Evolutionary conservation across 2,888 invertebrate species (phyloP).

Genomic region (Plagiodera versicolora): DNA sequence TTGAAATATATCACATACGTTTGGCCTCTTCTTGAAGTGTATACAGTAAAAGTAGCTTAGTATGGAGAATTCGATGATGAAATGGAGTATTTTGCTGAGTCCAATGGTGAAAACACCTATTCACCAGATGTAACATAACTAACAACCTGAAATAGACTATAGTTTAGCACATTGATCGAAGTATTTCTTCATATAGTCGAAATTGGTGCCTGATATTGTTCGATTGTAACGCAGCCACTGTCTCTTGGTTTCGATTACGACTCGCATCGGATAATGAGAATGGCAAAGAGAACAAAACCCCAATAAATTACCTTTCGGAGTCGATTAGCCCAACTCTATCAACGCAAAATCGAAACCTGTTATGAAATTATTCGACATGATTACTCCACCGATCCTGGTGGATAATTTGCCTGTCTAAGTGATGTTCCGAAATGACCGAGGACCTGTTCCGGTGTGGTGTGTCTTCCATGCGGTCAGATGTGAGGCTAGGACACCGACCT

Average conservation of each 20-base stretch:
- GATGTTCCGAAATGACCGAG: conserved; percentile 33
- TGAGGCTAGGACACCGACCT: conserved; percentile 16
- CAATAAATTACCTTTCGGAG: conserved; percentile 52
- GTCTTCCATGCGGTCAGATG: conserved; percentile 19
- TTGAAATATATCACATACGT: too few species aligned
- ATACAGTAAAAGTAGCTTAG: too few species aligned
- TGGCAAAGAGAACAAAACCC: conserved; percentile 53
- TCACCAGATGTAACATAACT: too few species aligned
- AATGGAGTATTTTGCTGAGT: too few species aligned
- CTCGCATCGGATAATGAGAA: conserved; percentile 48
- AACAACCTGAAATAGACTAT: too few species aligned
- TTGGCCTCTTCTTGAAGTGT: too few species aligned
- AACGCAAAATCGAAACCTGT: conserved; percentile 55
- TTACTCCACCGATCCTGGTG: conserved; percentile 49
- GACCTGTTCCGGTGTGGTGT: conserved; percentile 15
- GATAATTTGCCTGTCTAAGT: conserved; percentile 52
- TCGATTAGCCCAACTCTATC: conserved; percentile 55
- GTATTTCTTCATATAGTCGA: too few species aligned
- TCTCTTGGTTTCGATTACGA: conserved; percentile 13
- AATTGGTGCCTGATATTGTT: background rate
- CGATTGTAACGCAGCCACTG: background rate
- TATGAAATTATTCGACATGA: conserved; percentile 54
- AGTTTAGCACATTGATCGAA: too few species aligned
- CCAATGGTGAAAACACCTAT: too few species aligned
- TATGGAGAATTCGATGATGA: too few species aligned